Evolutionary conservation across 2,888 invertebrate genomes (phyloP).

Genomic region (Dorcus hopei): DNA sequence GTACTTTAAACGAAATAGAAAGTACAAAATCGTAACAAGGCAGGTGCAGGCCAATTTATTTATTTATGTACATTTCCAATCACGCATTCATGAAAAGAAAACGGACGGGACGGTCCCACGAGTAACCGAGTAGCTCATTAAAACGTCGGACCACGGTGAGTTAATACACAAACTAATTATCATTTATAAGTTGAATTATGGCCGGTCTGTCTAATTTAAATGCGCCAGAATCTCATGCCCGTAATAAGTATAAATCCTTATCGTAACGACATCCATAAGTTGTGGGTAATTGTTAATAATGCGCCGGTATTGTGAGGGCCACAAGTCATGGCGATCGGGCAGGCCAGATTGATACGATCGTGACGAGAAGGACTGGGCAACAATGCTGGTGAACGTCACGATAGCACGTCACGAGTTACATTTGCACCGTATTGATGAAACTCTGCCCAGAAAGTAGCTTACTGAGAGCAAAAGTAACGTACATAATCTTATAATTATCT

Average conservation of each 20-base stretch:
- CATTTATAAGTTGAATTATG: background rate
- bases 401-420: slow-evolving; percentile 22
- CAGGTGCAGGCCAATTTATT: background rate
- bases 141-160: background rate
- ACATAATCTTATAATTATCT: background rate
- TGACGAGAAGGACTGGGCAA: slow-evolving; percentile 23
- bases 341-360: slow-evolving; percentile 25
- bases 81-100: background rate
- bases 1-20: background rate
- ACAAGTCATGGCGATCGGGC: slow-evolving; percentile 24
- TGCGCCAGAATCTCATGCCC: slow-evolving; percentile 3
- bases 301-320: slow-evolving; percentile 21
- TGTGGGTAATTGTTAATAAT: slow-evolving; percentile 24
- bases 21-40: background rate
- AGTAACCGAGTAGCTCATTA: background rate
- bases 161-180: background rate
- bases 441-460: slow-evolving; percentile 2
- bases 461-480: background rate
- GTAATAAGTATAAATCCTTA: slow-evolving; percentile 18
- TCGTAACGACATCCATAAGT: slow-evolving; percentile 20
- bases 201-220: slow-evolving; percentile 5
- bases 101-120: too few species aligned
- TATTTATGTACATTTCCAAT: background rate
- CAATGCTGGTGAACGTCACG: slow-evolving; percentile 25
- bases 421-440: slow-evolving; percentile 24